A percentile compares a stretch with the other conserved stretches of the same genome.
Conservation (phyloP, 1,140 invertebrate species). For the Caenorhabditis inopinata region DNA sequence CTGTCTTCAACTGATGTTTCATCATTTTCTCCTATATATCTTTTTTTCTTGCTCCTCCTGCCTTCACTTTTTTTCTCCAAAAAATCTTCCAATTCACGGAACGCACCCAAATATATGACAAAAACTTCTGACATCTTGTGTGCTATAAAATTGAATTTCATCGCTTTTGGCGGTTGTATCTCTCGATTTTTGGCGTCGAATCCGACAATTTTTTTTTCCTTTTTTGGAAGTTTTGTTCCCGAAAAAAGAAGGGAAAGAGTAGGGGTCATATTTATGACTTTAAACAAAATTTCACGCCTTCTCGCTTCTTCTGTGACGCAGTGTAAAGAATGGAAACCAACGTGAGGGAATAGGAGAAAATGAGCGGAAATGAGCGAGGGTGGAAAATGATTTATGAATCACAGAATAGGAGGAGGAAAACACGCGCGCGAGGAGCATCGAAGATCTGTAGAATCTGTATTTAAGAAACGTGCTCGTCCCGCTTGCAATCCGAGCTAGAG, state of each 20-base stretch:
- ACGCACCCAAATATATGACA: not conserved
- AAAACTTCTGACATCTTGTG: constrained; percentile 1
- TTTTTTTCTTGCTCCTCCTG: not conserved
- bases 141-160: constrained; percentile 13
- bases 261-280: constrained; percentile 28
- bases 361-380: too few species aligned
- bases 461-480: too few species aligned
- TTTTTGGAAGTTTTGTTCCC: constrained; percentile 32
- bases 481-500: too few species aligned
- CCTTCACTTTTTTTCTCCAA: too few species aligned
- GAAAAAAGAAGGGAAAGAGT: not conserved
- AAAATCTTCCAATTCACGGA: constrained; percentile 20
- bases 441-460: too few species aligned
- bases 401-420: too few species aligned
- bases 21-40: not conserved
- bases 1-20: too few species aligned
- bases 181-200: constrained; percentile 12
- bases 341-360: not conserved
- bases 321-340: not conserved
- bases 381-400: too few species aligned
- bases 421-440: too few species aligned
- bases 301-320: not conserved
- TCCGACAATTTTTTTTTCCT: not conserved
- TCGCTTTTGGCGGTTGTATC: not conserved
- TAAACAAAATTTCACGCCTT: not conserved